A percentile compares a stretch with the other conserved stretches of the same genome.
These are phyloP conservation scores for Bombyx mori DNA, from an alignment of 1,140 invertebrate genomes.

Conservation along the genomic window ASM3026992v2 NC_085107.1:13241001-13241500, in stretches of 20 bases:
- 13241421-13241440: no score
- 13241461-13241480: no score
- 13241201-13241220: not conserved
- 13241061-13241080: slow-evolving; percentile 10
- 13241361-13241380: slow-evolving; percentile 22
- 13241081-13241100: slow-evolving; percentile 9
- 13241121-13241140: not conserved
- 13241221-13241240: not conserved
- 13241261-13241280: not conserved
- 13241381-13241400: slow-evolving; percentile 20
- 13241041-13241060: slow-evolving; percentile 17
- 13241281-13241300: slow-evolving; percentile 37
- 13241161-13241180: not conserved
- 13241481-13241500: no score
- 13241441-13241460: no score
- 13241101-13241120: slow-evolving; percentile 15
- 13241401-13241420: slow-evolving; percentile 19
- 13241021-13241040: slow-evolving; percentile 24
- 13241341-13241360: slow-evolving; percentile 32
- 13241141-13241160: not conserved
- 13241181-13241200: not conserved
- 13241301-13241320: slow-evolving; percentile 31
- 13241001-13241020: slow-evolving; percentile 20
- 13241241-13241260: not conserved
- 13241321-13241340: slow-evolving; percentile 35